Percentiles rank a stretch among this genome's conserved stretches.
Conservation (phyloP, 2,113 vertebrate species). For the Pandion haliaetus region DNA sequence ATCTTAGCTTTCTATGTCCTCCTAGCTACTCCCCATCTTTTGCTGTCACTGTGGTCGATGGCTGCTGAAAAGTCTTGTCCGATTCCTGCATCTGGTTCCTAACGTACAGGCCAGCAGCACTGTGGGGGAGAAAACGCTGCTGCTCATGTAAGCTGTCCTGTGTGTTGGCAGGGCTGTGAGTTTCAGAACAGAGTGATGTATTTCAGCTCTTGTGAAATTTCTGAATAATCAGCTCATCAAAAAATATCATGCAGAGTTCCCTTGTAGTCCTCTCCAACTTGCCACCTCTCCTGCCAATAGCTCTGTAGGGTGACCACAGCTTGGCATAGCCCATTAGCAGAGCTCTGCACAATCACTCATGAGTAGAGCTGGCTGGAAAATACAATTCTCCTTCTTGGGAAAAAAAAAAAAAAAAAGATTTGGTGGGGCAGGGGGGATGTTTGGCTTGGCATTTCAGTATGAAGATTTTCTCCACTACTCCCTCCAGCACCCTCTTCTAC, state of each 20-base stretch:
- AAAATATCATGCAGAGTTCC: constrained; percentile 54
- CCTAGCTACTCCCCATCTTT: neutral
- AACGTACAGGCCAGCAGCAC: neutral
- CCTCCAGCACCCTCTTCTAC: neutral
- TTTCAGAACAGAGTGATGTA: constrained; percentile 43
- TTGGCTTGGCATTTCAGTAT: neutral
- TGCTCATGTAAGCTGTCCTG: constrained; percentile 39
- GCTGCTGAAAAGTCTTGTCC: neutral
- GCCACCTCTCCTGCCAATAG: constrained; percentile 48
- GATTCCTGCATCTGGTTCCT: neutral
- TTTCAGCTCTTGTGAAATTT: constrained; percentile 48
- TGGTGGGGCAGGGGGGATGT: neutral
- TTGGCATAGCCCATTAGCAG: constrained; percentile 53
- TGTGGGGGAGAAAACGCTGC: constrained; percentile 2
- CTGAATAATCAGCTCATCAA: constrained; percentile 67
- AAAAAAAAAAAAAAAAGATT: neutral
- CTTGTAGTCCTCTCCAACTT: constrained; percentile 51
- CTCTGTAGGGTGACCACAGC: constrained; percentile 44
- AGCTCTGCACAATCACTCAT: constrained; percentile 25
- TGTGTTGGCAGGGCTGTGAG: constrained; percentile 1
- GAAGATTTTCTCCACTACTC: neutral
- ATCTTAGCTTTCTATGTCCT: neutral
- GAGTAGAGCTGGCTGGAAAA: constrained; percentile 9
- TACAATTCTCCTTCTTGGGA: neutral
- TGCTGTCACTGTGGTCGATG: neutral